These are phyloP conservation scores for Sandelia bainsii DNA, from an alignment of 2,797 vertebrate genomes.

Conservation along the genomic window DNA sequence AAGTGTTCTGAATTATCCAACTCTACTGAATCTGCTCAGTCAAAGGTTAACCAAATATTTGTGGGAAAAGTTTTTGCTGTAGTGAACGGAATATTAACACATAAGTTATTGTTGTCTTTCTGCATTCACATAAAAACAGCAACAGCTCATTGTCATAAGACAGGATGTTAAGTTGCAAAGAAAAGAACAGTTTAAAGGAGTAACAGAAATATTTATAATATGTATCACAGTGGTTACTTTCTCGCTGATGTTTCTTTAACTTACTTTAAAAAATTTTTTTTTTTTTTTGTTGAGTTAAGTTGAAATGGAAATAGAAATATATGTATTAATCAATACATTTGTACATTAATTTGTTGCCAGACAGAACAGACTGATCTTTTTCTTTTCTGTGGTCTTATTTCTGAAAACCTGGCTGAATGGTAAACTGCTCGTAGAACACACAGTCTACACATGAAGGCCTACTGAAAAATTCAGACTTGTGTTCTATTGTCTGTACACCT, in stretches of 20 bases:
- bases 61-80: not conserved
- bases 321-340: conserved; percentile 6
- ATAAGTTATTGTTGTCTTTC: conserved; percentile 14
- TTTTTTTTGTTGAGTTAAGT: not conserved
- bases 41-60: conserved; percentile 15
- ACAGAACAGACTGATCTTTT: not conserved
- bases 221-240: not conserved
- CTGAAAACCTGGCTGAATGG: conserved; percentile 9
- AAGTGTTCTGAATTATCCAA: conserved; percentile 19
- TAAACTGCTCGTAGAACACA: conserved; percentile 15
- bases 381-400: not conserved
- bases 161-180: not conserved
- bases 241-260: not conserved
- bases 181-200: conserved; percentile 6
- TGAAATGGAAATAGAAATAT: not conserved
- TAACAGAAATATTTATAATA: not conserved
- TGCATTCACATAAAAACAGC: not conserved
- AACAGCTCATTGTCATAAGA: conserved; percentile 1
- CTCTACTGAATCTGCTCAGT: not conserved
- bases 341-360: conserved; percentile 4
- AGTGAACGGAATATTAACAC: conserved; percentile 13
- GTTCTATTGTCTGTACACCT: conserved; percentile 4
- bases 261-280: not conserved
- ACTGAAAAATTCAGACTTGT: conserved; percentile 13
- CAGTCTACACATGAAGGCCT: not conserved